Conservation (phyloP, 2,888 invertebrate genomes). For the Invenusta paracnida region DNA sequence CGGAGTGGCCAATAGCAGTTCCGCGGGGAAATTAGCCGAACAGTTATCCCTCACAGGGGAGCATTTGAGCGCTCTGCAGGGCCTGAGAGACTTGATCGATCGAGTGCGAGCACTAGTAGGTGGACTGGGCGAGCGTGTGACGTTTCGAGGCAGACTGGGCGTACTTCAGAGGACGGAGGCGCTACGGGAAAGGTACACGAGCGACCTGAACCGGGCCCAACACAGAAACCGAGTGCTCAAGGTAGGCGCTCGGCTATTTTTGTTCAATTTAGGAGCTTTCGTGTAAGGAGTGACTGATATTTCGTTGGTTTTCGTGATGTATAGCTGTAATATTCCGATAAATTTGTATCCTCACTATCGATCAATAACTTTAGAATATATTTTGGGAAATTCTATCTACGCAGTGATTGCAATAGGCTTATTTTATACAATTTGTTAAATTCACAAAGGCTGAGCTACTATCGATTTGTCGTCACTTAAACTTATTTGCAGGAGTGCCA, state of each 20-base stretch:
- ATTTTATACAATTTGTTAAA: too few species aligned
- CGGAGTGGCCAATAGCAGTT: not conserved
- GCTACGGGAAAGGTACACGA: not conserved
- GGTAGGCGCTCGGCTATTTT: not conserved
- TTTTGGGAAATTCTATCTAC: too few species aligned
- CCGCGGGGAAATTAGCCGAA: not conserved
- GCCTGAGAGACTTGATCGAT: not conserved
- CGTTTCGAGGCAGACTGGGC: not conserved
- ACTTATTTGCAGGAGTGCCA: not conserved
- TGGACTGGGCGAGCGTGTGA: not conserved
- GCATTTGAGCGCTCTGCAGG: not conserved
- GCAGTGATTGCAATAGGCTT: too few species aligned
- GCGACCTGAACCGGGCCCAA: not conserved
- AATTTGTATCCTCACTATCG: too few species aligned
- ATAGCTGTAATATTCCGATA: too few species aligned
- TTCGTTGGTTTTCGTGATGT: not conserved
- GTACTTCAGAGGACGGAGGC: not conserved
- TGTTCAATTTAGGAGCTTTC: too few species aligned
- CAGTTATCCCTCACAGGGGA: not conserved
- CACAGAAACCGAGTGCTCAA: not conserved
- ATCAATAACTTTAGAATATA: too few species aligned
- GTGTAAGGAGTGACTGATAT: not conserved
- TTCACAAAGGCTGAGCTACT: too few species aligned
- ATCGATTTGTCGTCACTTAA: too few species aligned
- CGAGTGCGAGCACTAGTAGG: not conserved